Base-by-base conservation (phyloP, 2,888 invertebrate species). In the Amorpha juglandis region DNA sequence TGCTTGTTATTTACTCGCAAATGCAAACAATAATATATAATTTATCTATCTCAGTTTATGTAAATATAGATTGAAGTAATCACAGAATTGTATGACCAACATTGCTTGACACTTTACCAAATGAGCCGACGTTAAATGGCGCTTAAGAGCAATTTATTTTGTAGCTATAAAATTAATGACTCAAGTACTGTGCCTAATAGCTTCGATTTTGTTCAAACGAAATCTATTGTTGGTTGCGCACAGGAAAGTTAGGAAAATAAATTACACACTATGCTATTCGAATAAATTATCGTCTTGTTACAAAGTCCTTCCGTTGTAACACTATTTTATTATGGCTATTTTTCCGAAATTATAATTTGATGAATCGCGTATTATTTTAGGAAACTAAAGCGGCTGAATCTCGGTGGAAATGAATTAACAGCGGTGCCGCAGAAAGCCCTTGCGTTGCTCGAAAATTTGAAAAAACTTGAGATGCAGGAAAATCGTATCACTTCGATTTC, bases 401-500 rank as follows among this genome's bases (percentile, higher is more conserved):
- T 98, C 71, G 98, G 98, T 42, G 97, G 97, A 66, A 98, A 98
- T 84, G 96, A 96, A 70, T 90, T 98, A 79, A 95, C 95, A 47
- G 92, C 94, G 12, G 95, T 98, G 62, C 98, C 98, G 14, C 97
- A 97, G 77, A 95, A 95, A 80, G 96, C 98, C 0, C 94, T 98
- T n/a, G 95, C 96, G 0, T 94, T 96, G 68, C 92, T 98, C 73
- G 96, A 96, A 79, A 97, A 95, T 76, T 89, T 98, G 73, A 97
- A 96, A 86, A 98, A 97, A 80, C 94, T 98, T 63, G 98, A 98
- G 89, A 95, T 98, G 93, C 98, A 98, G 81, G 97, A 98, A 82
- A 98, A 98, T 83, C 95, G 95, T 72, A 97, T 98, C 69, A 93
- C 95, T 52, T 90, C 94, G 42, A 97, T 98, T 72, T 91, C 95